Evolutionary conservation across 2,113 vertebrate genomes (phyloP).

Genomic region (Haplochromis vanheusdeni): DNA sequence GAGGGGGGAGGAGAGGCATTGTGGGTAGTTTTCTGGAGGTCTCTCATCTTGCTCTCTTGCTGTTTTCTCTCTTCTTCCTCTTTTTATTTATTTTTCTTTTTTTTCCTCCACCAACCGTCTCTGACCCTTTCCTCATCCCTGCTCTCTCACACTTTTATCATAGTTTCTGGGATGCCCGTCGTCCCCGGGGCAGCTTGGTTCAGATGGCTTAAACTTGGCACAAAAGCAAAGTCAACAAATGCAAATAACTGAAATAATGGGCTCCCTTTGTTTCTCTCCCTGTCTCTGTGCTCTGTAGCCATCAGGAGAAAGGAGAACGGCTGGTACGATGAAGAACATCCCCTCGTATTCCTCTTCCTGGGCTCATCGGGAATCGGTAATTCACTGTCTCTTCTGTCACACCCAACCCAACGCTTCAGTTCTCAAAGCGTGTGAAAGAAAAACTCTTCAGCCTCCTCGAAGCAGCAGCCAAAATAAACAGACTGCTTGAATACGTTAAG

Average conservation of each 20-base stretch:
- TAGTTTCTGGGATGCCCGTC: constrained; percentile 39
- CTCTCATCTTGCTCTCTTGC: constrained; percentile 66
- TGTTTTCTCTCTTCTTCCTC: constrained; percentile 35
- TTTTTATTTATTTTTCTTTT: neutral
- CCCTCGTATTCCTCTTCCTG: constrained; percentile 94
- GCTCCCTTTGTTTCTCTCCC: neutral
- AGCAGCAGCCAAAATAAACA: constrained; percentile 16
- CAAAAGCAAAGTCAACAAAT: constrained; percentile 47
- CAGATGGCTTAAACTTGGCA: constrained; percentile 1
- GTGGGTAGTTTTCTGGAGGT: constrained; percentile 78
- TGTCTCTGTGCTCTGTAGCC: constrained; percentile 62
- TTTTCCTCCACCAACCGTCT: constrained; percentile 27
- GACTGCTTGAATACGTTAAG: neutral
- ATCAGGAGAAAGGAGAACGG: constrained; percentile 98
- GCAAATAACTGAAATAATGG: constrained; percentile 29
- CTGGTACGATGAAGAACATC: constrained; percentile 97
- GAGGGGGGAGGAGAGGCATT: constrained; percentile 65
- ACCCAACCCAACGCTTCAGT: neutral
- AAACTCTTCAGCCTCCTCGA: neutral
- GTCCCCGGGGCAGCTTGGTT: constrained; percentile 15
- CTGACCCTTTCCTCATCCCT: constrained; percentile 56
- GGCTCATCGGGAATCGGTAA: constrained; percentile 98
- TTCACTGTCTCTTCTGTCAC: neutral
- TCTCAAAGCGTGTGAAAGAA: neutral
- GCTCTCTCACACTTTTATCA: constrained; percentile 33